These are phyloP conservation scores for Nipponacmea schrenckii DNA, from an alignment of 2,888 invertebrate genomes.

Conservation along the genomic window DNA sequence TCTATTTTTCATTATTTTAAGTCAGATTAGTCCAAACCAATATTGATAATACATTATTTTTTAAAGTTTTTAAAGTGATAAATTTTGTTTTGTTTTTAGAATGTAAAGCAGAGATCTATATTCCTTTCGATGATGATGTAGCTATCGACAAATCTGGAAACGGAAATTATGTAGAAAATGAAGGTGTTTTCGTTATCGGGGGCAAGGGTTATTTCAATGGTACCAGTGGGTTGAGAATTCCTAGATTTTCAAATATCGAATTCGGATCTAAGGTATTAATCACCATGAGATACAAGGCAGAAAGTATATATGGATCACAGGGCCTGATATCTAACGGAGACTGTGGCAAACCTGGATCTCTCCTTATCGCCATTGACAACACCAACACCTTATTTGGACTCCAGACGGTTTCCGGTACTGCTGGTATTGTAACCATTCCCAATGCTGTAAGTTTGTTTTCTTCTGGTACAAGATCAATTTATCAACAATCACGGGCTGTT, in stretches of 20 bases:
- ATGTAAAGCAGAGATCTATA: conserved; percentile 39
- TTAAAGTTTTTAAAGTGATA: too few species aligned
- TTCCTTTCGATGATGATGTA: conserved; percentile 36
- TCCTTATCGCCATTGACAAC: conserved; percentile 33
- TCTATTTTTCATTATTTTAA: too few species aligned
- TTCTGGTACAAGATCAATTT: too few species aligned
- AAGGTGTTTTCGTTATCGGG: conserved; percentile 32
- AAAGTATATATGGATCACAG: neutral
- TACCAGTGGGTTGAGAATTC: conserved; percentile 36
- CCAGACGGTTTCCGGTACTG: conserved; percentile 19
- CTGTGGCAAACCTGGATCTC: conserved; percentile 34
- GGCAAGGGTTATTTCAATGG: conserved; percentile 41
- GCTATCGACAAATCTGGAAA: neutral
- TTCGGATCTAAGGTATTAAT: conserved; percentile 36
- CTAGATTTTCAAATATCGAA: conserved; percentile 41
- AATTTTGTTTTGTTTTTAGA: conserved; percentile 18
- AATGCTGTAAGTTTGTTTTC: neutral
- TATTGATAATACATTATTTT: too few species aligned
- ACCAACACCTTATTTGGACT: conserved; percentile 30
- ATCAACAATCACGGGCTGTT: too few species aligned
- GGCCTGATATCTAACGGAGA: conserved; percentile 42
- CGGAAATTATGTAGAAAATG: conserved; percentile 20
- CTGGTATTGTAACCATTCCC: neutral
- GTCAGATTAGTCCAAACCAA: too few species aligned
- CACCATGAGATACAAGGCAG: conserved; percentile 34